phyloP scores from a whole-genome alignment of 2,113 vertebrate genomes.

The Shinisaurus crocodilurus region DNA sequence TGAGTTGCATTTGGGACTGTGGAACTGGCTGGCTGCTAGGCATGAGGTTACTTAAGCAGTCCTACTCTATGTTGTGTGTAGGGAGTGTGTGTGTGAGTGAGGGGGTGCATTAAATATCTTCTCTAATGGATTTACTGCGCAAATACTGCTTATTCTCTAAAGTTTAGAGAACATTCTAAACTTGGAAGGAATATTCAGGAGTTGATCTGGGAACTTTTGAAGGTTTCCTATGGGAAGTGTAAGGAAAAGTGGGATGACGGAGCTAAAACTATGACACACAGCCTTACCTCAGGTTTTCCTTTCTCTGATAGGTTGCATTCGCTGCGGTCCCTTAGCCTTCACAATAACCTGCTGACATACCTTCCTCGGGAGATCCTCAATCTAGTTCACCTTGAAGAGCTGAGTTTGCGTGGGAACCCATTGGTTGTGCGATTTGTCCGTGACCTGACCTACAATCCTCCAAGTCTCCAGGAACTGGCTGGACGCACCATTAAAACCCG shows the following conservation, averaged over 20 bases:
- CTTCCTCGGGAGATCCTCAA: slow-evolving; percentile 95
- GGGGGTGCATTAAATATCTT: neutral
- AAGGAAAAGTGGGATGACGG: neutral
- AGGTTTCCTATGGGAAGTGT: neutral
- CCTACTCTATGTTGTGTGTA: neutral
- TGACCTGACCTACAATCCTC: slow-evolving; percentile 80
- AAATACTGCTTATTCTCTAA: neutral
- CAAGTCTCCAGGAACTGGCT: slow-evolving; percentile 82
- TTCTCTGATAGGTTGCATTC: slow-evolving; percentile 85
- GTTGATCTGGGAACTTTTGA: neutral
- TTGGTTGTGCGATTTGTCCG: slow-evolving; percentile 88
- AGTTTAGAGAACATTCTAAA: too few species aligned
- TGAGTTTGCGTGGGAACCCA: slow-evolving; percentile 96
- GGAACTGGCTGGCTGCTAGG: slow-evolving; percentile 39
- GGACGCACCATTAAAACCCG: slow-evolving; percentile 79
- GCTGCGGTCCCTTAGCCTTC: slow-evolving; percentile 94
- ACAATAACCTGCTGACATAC: slow-evolving; percentile 97
- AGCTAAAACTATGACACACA: neutral
- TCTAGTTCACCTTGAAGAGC: slow-evolving; percentile 87
- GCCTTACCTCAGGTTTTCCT: neutral
- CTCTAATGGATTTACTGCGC: neutral
- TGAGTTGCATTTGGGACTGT: neutral
- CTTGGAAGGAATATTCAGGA: neutral
- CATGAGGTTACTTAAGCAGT: slow-evolving; percentile 47
- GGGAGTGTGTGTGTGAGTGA: too few species aligned